Evolutionary conservation across 1,140 invertebrate genomes (phyloP), one percentile per base, ranked within the genome.

Genomic region (Brachionus sp.): DNA sequence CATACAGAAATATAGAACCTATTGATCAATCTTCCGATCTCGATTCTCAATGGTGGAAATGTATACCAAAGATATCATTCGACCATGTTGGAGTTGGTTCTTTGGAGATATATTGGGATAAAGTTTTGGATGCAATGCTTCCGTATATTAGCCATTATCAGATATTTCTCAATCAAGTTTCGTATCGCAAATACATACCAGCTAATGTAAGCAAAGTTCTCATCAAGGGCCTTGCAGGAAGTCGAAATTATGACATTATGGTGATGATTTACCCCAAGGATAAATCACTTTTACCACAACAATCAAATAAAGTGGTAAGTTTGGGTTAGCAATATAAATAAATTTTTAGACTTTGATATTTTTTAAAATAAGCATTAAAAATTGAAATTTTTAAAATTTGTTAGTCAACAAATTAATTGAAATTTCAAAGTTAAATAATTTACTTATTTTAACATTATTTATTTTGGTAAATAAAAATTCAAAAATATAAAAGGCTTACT

Each of bases 71-170:
- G 29, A 86, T 89, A 37, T 86, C 86, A 64, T 86, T 86, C 0
- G 86, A 86, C 44, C 86, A 87, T 66, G 86, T 86, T 0, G 85
- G 84, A n/a, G 86, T 88, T 29, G 88, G 88, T 19, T 85, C 84
- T 5, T 85, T 89, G 84, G 86, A 88, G 66, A 83, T 89, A 7
- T 87, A 86, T 86, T 89, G 88, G 88, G 87, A 88, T 6, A 64
- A 46, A 23, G 86, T 87, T n/a, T 42, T 82, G 16, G 75, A 84
- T 16, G 82, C 68, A 5, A 84, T 85, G 5, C 25, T 84, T 29
- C 77, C 84, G 13, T 85, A 87, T 6, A 86, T 89, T 57, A 86
- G 85, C 64, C 87, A 87, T 29, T 89, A 88, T 83, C 85, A 87
- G 86, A 82, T 89, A 29, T 88, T 86, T 82, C 77, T 89, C 73